These are phyloP conservation scores for Helostoma temminkii DNA, from an alignment of 2,797 vertebrate genomes.

Conservation along the genomic window DNA sequence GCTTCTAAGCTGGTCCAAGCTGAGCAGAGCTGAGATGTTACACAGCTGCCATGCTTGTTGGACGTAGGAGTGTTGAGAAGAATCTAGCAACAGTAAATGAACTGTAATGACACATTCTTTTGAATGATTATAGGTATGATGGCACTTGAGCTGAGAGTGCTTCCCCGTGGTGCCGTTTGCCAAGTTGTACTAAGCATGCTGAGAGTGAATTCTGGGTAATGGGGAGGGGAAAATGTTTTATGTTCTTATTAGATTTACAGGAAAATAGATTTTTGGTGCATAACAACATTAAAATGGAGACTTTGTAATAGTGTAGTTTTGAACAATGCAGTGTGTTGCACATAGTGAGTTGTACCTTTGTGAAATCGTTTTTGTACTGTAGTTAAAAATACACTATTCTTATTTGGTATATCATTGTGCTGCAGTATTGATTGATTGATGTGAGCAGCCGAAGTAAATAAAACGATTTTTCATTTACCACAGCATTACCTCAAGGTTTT, in stretches of 20 bases:
- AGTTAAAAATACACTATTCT: too few species aligned
- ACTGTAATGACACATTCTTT: slow-evolving; percentile 61
- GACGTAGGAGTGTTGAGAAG: slow-evolving; percentile 22
- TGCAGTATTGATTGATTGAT: too few species aligned
- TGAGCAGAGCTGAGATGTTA: slow-evolving; percentile 61
- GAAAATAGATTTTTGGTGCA: slow-evolving; percentile 38
- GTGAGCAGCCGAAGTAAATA: too few species aligned
- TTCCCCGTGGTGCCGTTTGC: slow-evolving; percentile 50
- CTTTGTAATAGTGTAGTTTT: neutral
- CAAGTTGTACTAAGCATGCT: slow-evolving; percentile 40
- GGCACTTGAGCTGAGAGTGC: slow-evolving; percentile 43
- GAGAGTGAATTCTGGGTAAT: slow-evolving; percentile 33
- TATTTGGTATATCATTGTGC: too few species aligned
- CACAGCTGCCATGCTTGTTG: slow-evolving; percentile 45
- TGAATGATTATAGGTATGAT: slow-evolving; percentile 65
- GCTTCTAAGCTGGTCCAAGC: slow-evolving; percentile 64
- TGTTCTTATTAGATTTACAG: slow-evolving; percentile 34
- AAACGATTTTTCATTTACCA: neutral
- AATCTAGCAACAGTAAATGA: slow-evolving; percentile 46
- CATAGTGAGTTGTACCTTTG: neutral
- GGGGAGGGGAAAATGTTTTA: slow-evolving; percentile 3
- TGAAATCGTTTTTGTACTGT: neutral
- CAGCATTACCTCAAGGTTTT: neutral
- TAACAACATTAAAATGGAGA: slow-evolving; percentile 10
- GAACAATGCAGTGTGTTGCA: neutral